These are phyloP conservation scores for Antheraea mylitta DNA, from an alignment of 1,140 invertebrate species.

Conservation along the genomic window DNA sequence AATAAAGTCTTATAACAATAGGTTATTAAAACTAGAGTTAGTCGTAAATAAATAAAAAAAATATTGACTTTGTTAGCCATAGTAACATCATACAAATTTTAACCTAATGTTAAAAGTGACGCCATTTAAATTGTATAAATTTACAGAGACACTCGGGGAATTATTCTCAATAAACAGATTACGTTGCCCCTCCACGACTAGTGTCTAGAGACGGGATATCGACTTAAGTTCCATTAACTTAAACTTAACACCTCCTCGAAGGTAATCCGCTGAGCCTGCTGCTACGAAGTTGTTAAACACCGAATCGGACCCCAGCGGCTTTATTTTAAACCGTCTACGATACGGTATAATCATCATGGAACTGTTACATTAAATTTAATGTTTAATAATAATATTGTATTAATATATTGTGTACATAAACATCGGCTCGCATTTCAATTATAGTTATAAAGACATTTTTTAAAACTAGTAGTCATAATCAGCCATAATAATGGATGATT, in stretches of 20 bases:
- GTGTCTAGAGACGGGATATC: constrained; percentile 23
- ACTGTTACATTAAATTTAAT: constrained; percentile 10
- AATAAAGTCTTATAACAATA: no score
- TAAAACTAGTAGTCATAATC: no score
- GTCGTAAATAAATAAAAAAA: no score
- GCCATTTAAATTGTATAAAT: constrained; percentile 1
- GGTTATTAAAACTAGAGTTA: no score
- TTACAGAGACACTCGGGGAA: neutral
- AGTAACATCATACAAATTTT: no score
- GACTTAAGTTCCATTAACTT: constrained; percentile 29
- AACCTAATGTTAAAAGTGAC: neutral
- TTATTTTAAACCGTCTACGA: constrained; percentile 18
- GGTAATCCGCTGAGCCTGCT: constrained; percentile 21
- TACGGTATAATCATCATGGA: constrained; percentile 29
- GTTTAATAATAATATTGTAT: neutral
- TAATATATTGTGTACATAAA: no score
- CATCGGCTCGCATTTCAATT: no score
- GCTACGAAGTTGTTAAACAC: constrained; percentile 33
- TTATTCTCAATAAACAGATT: constrained; percentile 15
- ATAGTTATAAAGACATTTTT: no score
- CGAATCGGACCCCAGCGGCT: constrained; percentile 27
- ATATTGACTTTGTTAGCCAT: no score
- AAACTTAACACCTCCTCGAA: constrained; percentile 32
- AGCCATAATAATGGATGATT: no score
- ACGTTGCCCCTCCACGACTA: neutral